A percentile compares a stretch with the other conserved stretches of the same genome.
Conservation (phyloP, 2,888 invertebrate genomes). For the Adelognathus sp. region DNA sequence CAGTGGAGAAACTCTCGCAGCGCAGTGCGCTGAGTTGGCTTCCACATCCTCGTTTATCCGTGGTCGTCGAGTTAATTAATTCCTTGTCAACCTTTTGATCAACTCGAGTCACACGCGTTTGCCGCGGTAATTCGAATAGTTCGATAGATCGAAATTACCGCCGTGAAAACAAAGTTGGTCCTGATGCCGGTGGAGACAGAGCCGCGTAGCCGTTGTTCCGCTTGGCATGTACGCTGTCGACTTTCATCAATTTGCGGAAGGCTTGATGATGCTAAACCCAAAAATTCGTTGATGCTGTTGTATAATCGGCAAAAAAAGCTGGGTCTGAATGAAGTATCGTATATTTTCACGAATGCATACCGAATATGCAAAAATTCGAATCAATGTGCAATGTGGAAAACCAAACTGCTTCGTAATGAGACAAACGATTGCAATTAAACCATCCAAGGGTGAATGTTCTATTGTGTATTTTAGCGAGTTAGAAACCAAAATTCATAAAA, state of each 20-base stretch:
- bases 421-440: not conserved
- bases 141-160: conserved; percentile 52
- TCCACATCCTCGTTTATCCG: conserved; percentile 13
- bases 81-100: conserved; percentile 33
- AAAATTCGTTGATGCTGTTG: too few species aligned
- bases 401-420: not conserved
- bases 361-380: not conserved
- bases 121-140: conserved; percentile 46
- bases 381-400: not conserved
- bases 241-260: not conserved
- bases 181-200: not conserved
- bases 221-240: not conserved
- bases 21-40: not conserved
- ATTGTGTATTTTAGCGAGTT: too few species aligned
- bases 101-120: conserved; percentile 30
- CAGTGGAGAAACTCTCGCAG: conserved; percentile 9
- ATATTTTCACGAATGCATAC: not conserved
- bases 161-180: conserved; percentile 1
- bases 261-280: too few species aligned
- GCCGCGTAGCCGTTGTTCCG: not conserved
- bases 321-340: too few species aligned
- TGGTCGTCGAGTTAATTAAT: conserved; percentile 47
- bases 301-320: too few species aligned
- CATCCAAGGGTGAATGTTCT: not conserved
- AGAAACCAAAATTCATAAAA: too few species aligned